Base-by-base conservation (phyloP, 2,797 vertebrate species). In the Naso thynnoides region DNA sequence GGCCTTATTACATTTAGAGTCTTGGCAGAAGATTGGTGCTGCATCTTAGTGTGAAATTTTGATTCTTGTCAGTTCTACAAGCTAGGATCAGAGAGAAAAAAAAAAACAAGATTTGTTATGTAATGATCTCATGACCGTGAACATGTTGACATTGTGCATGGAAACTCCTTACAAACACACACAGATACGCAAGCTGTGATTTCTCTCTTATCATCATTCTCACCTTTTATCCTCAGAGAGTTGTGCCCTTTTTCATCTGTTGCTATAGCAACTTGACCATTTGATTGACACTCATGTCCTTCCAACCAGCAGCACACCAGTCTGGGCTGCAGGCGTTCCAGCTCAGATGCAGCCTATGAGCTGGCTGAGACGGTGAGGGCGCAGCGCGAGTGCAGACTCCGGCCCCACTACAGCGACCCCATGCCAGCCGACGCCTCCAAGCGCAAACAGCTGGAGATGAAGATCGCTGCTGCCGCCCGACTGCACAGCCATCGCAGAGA, bases 401-500 rank as follows among this genome's bases (percentile, higher is more conserved):
- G 96, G 84, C 95, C 96, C 0, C 96, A 97, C 91, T 96, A 96
- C 93, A 96, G 96, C 26, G 96, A 96, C 88, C 96, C 96, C 63
- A 97, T 96, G 96, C 95, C 96, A 0, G 94, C 95, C 0, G 95
- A 97, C 73, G 95, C 96, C 0, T 94, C 96, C 83, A 96, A 96
- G 89, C 95, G 96, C 88, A 97, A 96, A 89, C 96, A 97, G 93
- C 94, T 97, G 91, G 96, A 97, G 90, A 95, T 97, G 95, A 97
- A 97, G 92, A 97, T 96, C 5, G 95, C 96, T 1, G 95, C 95
- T 0, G 96, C 95, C 0, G 95, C 95, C 1, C 93, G 95, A 27
- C 94, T 96, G 76, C 95, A 96, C 0, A 88, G 95, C 1, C 95
- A 97, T 83, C 95, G 95, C 7, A 85, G 93, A 58, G 94, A 94